phyloP scores from a whole-genome alignment of 2,113 vertebrate genomes.

The Austrofundulus limnaeus region DNA sequence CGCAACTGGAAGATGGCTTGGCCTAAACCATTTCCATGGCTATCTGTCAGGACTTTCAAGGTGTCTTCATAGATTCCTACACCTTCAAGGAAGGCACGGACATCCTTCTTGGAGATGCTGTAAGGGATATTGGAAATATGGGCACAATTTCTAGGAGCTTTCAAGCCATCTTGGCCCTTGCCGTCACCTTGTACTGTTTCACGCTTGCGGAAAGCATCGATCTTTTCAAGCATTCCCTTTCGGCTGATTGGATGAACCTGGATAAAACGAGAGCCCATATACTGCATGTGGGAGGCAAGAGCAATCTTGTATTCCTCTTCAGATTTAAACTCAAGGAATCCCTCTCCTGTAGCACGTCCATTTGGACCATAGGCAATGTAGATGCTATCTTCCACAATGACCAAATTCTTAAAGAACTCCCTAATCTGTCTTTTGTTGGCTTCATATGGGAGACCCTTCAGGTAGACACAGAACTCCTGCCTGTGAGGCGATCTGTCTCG shows the following conservation, averaged over 20 bases:
- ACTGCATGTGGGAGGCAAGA: conserved; percentile 95
- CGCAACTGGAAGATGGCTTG: conserved; percentile 95
- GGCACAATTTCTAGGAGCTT: conserved; percentile 84
- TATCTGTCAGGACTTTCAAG: conserved; percentile 91
- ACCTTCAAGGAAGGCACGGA: conserved; percentile 92
- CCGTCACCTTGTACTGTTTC: conserved; percentile 83
- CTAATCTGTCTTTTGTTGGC: conserved; percentile 96
- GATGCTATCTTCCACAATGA: conserved; percentile 94
- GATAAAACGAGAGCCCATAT: conserved; percentile 97
- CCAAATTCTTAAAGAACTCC: conserved; percentile 96
- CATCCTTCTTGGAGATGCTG: conserved; percentile 93
- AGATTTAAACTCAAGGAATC: conserved; percentile 94
- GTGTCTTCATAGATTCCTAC: conserved; percentile 91
- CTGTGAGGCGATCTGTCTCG: conserved; percentile 92
- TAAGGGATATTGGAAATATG: conserved; percentile 98
- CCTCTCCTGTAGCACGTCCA: conserved; percentile 95
- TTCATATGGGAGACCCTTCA: conserved; percentile 97
- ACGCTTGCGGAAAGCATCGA: conserved; percentile 91
- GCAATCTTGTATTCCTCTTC: conserved; percentile 93
- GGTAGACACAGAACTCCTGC: conserved; percentile 92
- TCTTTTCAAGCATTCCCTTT: conserved; percentile 97
- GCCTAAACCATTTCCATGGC: conserved; percentile 92
- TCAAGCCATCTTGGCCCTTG: conserved; percentile 85
- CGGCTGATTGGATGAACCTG: conserved; percentile 96
- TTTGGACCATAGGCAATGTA: conserved; percentile 96